Conservation (phyloP, 2,888 invertebrate species). For the Sminthurinus aureus region DNA sequence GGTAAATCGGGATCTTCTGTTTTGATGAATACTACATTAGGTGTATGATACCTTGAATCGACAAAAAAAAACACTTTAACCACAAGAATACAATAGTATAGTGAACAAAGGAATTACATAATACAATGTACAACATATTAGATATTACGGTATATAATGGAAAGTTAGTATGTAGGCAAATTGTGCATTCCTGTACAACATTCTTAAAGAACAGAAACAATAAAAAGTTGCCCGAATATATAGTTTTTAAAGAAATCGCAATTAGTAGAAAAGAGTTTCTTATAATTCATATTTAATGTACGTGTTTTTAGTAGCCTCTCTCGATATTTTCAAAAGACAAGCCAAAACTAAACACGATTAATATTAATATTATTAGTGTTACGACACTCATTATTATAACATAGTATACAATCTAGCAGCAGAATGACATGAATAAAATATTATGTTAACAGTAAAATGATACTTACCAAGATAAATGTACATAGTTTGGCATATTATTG, state of each 20-base stretch:
- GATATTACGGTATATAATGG: background rate
- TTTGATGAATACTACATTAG: slow-evolving; percentile 99
- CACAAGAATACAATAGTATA: background rate
- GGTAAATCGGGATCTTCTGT: slow-evolving; percentile 99
- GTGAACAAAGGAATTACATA: too few relatives aligned
- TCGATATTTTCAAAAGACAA: slow-evolving; percentile 27
- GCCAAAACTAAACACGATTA: slow-evolving; percentile 48
- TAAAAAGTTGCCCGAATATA: slow-evolving; percentile 27
- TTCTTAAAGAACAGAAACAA: slow-evolving; percentile 24
- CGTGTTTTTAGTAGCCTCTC: slow-evolving; percentile 47
- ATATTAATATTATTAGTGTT: background rate
- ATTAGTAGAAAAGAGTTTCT: slow-evolving; percentile 29
- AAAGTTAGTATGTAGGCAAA: slow-evolving; percentile 34
- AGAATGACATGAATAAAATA: too few relatives aligned
- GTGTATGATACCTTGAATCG: slow-evolving; percentile 99
- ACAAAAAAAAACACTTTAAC: background rate
- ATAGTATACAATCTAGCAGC: too few relatives aligned
- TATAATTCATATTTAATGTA: slow-evolving; percentile 35
- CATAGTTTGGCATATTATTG: slow-evolving; percentile 98
- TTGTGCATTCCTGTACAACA: slow-evolving; percentile 33
- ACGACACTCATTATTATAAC: background rate
- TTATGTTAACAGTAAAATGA: slow-evolving; percentile 21
- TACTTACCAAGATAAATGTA: slow-evolving; percentile 95
- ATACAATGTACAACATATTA: background rate
- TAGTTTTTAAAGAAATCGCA: slow-evolving; percentile 17